These are phyloP conservation scores for Siderastrea siderea DNA, from an alignment of 92 coral and sea anemone genomes.

Conservation along the genomic window DNA sequence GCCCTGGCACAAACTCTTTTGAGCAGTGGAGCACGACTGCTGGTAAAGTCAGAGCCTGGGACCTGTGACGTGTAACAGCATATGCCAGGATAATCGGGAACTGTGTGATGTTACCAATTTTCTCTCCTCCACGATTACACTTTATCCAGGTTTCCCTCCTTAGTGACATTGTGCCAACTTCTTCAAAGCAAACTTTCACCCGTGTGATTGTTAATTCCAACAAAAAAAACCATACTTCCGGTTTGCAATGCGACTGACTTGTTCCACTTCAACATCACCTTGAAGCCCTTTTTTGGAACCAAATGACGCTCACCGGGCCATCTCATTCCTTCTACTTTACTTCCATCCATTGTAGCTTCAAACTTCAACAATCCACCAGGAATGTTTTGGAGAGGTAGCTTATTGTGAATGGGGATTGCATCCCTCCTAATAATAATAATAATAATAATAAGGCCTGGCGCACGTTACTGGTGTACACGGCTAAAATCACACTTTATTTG, in stretches of 20 bases:
- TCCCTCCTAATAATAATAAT: neutral
- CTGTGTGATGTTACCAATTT: neutral
- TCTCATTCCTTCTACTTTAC: neutral
- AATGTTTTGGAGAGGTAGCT: neutral
- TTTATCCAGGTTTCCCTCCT: no score
- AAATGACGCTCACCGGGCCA: slow-evolving; percentile 22
- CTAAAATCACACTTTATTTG: no score
- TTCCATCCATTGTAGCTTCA: neutral
- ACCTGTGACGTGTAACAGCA: no score
- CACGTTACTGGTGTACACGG: no score
- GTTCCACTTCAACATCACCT: neutral
- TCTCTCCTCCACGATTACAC: no score
- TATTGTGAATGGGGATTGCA: neutral
- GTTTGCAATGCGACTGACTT: neutral
- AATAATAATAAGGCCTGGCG: no score
- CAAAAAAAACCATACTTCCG: neutral
- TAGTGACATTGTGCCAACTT: no score
- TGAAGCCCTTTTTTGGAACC: neutral
- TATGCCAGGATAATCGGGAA: neutral
- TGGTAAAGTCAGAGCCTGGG: neutral
- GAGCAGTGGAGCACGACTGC: neutral
- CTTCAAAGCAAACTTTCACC: neutral
- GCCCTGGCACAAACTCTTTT: neutral
- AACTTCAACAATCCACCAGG: slow-evolving; percentile 1
- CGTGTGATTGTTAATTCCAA: neutral